Evolutionary conservation across 2,113 vertebrate species (phyloP).

Genomic region (Hippoglossus stenolepis): DNA sequence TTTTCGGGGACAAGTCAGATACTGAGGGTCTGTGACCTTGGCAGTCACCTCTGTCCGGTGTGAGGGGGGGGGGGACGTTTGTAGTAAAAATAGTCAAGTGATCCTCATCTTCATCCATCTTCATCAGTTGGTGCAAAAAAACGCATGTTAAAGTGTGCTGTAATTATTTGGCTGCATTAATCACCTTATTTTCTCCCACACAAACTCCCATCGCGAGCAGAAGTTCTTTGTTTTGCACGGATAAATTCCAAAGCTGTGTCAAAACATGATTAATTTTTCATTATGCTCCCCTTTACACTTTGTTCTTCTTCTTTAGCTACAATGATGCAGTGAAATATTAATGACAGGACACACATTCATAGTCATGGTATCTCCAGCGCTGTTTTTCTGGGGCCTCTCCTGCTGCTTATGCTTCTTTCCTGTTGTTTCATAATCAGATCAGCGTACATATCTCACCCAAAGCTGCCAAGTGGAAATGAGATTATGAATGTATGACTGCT

Average conservation of each 20-base stretch:
- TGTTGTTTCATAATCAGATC: slow-evolving; percentile 79
- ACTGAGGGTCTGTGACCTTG: slow-evolving; percentile 65
- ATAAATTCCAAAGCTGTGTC: slow-evolving; percentile 66
- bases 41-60: slow-evolving; percentile 18
- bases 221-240: slow-evolving; percentile 56
- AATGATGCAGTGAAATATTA: slow-evolving; percentile 80
- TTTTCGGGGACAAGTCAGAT: slow-evolving; percentile 66
- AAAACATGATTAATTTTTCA: slow-evolving; percentile 80
- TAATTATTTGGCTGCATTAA: slow-evolving; percentile 49
- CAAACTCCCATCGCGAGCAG: slow-evolving; percentile 29
- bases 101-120: slow-evolving; percentile 15
- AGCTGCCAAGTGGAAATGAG: slow-evolving; percentile 74
- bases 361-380: slow-evolving; percentile 46
- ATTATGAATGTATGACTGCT: slow-evolving; percentile 74
- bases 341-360: slow-evolving; percentile 73
- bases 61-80: slow-evolving; percentile 1
- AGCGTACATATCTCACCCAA: slow-evolving; percentile 71
- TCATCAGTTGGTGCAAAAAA: slow-evolving; percentile 16
- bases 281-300: slow-evolving; percentile 71
- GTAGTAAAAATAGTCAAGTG: slow-evolving; percentile 18
- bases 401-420: slow-evolving; percentile 66
- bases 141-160: slow-evolving; percentile 7
- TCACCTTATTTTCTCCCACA: slow-evolving; percentile 39
- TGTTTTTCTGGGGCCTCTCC: slow-evolving; percentile 55
- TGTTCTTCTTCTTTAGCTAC: slow-evolving; percentile 72